Evolutionary conservation across 2,113 vertebrate genomes (phyloP), one percentile per base, ranked within the genome.

Genomic region (Osmerus mordax): DNA sequence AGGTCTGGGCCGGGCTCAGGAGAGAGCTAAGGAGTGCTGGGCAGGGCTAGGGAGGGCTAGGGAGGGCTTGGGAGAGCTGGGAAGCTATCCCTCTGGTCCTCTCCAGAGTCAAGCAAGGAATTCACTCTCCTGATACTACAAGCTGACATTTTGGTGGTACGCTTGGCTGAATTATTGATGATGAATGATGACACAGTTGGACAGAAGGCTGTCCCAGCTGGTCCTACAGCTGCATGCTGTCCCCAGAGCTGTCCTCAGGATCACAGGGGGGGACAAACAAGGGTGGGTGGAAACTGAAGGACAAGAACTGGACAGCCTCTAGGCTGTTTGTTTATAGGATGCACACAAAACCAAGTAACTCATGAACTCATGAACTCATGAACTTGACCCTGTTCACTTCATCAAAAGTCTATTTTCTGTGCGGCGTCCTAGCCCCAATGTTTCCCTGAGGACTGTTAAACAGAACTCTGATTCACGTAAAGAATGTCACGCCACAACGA

Each of bases 391-490:
- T 65, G 59, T 19, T 59, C n/a, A 19, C 6, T 71, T 41, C 23
- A 15, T 32, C 53, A 8, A 28, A 63, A 21, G 54, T 71, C 59
- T 25, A 7, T 23, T 66, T 73, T 23, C 56, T 55, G 15, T 52
- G 32, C 78, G 76, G 71, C 51, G 56, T 77, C 73, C 72, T 73
- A 66, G 64, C 23, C 23, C 21, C 51, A 75, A 52, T 75, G 62
- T 56, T 56, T 59, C 71, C 15, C 28, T 58, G 60, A 52, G 66
- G 8, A 58, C 68, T 13, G 66, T 23, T 67, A 78, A 75, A 84
- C 70, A 58, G 21, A 82, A 80, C 65, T 58, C 79, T 63, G 70
- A 55, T 15, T 53, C 25, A 64, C 77, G 64, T 71, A 77, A 67
- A 68, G 68, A 65, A 69, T 53, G 64, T 58, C 55, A 16, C 15